Base-by-base conservation (phyloP, 2,797 vertebrate species). In the Sebastes iracundus region DNA sequence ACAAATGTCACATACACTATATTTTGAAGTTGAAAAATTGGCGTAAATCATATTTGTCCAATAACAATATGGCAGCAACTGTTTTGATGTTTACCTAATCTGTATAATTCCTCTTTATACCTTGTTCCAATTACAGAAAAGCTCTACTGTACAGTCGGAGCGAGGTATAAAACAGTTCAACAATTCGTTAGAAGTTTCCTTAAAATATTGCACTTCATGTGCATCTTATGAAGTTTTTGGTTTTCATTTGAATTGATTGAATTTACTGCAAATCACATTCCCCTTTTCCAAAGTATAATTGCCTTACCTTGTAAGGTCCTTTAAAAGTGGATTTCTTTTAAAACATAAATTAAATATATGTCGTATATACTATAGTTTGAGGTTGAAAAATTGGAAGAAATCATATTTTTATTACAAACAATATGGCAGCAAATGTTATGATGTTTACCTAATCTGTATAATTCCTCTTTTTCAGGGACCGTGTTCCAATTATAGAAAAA, bases 401-500 rank as follows among this genome's bases (percentile, higher is more conserved):
- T 62, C 32, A 23, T 62, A 33, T 52, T 56, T 49, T 27, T 61
- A 30, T 35, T 52, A 56, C 60, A 66, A 60, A 3, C 60, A 60
- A 3, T 52, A 71, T 4, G 20, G 20, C 23, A 27, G n/a, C 18
- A 62, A 68, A 33, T 63, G 55, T 27, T 65, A 52, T 42, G 63
- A 55, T 70, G 69, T 60, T 76, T 27, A 80, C 60, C 32, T 78
- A 60, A 87, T 87, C 61, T 77, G 56, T 42, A 38, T 77, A 63
- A 83, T 85, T 80, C 65, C 27, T 76, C 18, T 66, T 69, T 71
- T 53, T 49, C 68, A 62, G 49, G 6, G 35, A 62, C 66, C 70
- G 60, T 35, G 53, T 68, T 82, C 73, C 74, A 70, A 66, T 81
- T 82, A 75, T 55, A 86, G 62, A 62, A 80, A 81, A 88, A 87